Percentiles rank a stretch among this genome's conserved stretches.
Conservation (phyloP, 2,113 vertebrate genomes). For the Dipodomys merriami region DNA sequence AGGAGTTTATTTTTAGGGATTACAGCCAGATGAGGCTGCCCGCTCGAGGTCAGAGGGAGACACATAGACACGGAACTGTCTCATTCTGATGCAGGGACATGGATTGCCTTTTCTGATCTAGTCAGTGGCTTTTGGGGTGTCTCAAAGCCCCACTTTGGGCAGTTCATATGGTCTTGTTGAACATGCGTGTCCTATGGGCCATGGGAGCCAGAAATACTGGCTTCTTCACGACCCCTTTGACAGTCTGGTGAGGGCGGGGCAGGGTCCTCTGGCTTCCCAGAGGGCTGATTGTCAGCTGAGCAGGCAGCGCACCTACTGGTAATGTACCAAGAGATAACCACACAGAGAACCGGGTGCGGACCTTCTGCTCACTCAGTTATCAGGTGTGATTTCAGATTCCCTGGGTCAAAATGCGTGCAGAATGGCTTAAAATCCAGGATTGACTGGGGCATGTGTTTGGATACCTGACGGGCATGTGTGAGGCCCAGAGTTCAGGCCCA, state of each 20-base stretch:
- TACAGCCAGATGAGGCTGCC: neutral
- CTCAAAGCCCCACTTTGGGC: neutral
- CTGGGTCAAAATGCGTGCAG: neutral
- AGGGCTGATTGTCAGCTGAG: no score
- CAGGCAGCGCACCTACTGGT: neutral
- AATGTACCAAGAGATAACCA: neutral
- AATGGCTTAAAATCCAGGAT: neutral
- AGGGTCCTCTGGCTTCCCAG: neutral
- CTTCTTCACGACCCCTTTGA: slow-evolving; percentile 39
- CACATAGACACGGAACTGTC: no score
- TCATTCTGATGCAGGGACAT: neutral
- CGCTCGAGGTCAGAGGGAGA: neutral
- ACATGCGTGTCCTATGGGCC: neutral
- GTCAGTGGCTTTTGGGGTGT: neutral
- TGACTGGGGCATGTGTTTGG: no score
- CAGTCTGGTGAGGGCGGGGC: neutral
- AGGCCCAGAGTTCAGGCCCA: neutral
- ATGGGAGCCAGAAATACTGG: neutral
- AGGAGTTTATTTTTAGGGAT: slow-evolving; percentile 10
- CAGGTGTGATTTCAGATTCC: neutral
- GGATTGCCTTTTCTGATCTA: neutral
- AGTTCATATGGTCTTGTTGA: neutral
- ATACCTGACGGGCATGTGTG: neutral
- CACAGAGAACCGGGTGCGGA: neutral
- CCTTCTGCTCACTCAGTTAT: neutral